Conservation (phyloP, 1,140 invertebrate species). For the Formica selysi region DNA sequence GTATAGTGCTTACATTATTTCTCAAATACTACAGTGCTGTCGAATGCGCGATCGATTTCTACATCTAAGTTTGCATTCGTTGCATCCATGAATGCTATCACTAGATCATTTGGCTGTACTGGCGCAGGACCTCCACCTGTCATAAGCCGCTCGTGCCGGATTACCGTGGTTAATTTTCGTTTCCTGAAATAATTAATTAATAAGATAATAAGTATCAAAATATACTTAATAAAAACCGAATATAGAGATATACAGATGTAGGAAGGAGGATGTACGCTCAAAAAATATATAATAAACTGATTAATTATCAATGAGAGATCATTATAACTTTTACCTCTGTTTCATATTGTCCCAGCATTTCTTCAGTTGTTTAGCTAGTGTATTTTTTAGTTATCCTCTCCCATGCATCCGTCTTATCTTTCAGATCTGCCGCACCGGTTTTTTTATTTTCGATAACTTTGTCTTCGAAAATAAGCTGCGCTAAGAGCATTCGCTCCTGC, state of each 20-base stretch:
- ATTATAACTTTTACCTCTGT: conserved; percentile 5
- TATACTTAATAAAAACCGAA: conserved; percentile 1
- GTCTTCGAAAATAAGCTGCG: neutral
- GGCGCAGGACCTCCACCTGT: neutral
- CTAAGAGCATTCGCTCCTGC: neutral
- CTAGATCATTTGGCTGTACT: neutral
- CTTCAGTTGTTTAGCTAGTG: neutral
- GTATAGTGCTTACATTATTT: neutral
- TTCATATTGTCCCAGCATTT: conserved; percentile 24
- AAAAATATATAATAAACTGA: neutral
- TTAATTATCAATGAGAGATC: neutral
- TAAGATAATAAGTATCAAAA: conserved; percentile 9
- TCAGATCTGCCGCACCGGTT: neutral
- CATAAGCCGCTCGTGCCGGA: neutral
- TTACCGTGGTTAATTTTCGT: neutral
- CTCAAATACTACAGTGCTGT: neutral
- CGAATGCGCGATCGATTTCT: neutral
- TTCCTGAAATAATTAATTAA: conserved; percentile 18
- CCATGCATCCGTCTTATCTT: too few species aligned
- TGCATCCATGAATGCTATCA: neutral
- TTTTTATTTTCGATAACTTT: conserved; percentile 7
- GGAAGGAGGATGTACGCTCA: neutral
- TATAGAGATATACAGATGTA: neutral
- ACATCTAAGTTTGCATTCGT: neutral
- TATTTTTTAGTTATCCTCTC: neutral